phyloP scores from a whole-genome alignment of 2,888 invertebrate species.

The Sycophila texana region DNA sequence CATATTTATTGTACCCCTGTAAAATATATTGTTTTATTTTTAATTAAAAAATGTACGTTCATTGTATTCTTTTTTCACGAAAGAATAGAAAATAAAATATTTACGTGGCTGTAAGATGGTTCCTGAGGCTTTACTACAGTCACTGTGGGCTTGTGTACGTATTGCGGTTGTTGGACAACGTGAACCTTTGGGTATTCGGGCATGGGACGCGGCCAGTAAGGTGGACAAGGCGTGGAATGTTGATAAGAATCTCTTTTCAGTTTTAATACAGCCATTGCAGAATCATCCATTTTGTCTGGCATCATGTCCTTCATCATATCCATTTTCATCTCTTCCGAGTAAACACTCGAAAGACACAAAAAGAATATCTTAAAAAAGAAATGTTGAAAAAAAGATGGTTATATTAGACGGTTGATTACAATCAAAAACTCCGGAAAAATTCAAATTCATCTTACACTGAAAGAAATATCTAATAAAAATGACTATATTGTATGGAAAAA shows the following conservation, averaged over 20 bases:
- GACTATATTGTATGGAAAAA: no score
- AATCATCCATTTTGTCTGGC: conserved; percentile 52
- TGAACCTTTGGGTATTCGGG: conserved; percentile 56
- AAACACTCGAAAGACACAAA: conserved; percentile 68
- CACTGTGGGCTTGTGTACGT: conserved; percentile 49
- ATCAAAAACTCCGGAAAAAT: no score
- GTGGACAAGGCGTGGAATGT: conserved; percentile 66
- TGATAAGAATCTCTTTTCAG: conserved; percentile 66
- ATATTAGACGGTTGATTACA: no score
- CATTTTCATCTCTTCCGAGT: conserved; percentile 61
- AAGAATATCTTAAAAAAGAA: conserved; percentile 63
- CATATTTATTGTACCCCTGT: neutral
- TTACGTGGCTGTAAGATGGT: conserved; percentile 2
- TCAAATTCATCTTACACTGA: no score
- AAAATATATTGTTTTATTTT: no score
- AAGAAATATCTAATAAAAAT: no score
- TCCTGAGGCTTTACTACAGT: conserved; percentile 35
- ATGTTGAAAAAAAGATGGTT: neutral
- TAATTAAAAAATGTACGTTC: neutral
- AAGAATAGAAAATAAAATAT: neutral
- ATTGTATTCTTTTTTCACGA: neutral
- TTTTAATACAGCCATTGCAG: conserved; percentile 59
- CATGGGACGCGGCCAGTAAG: conserved; percentile 60
- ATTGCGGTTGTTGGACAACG: conserved; percentile 61
- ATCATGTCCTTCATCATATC: conserved; percentile 58